Base-by-base conservation (phyloP, 64 coral and sea anemone species). In the Pocillopora damicornis region DNA sequence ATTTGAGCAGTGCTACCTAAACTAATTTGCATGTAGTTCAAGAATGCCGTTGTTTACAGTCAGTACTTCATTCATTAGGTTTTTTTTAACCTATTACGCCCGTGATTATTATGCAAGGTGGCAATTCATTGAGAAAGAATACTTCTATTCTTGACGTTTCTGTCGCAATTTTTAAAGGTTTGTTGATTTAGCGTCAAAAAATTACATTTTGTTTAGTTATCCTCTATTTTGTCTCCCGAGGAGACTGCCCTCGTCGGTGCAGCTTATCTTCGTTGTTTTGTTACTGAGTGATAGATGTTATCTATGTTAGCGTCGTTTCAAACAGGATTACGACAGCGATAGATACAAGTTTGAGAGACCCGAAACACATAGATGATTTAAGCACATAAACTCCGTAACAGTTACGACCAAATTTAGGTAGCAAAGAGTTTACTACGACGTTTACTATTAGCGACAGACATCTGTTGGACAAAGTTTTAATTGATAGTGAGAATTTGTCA, bases 221-320 rank as follows among this genome's bases (percentile, higher is more conserved):
- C 42, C 42, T 71, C 9, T 71, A 20, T 26, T 71, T 30, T 71
- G n/a, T 71, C 67, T n/a, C 67, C 67, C 67, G n/a, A 71, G 9
- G 0, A 71, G 67, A 4, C 22, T 25, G n/a, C 6, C 67, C 10
- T 81, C 59, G 22, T 22, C 12, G 61, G n/a, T 5, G n/a, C 25
- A 81, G 37, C 79, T 81, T 35, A 62, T 73, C 69, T 22, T 73
- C 18, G 23, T 81, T 60, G n/a, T 23, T 81, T 59, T n/a, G 35
- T 20, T 22, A 63, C 36, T 72, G n/a, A 38, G 13, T 16, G 61
- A 65, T 35, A 17, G 34, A 83, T 34, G 63, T 73, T 71, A 38
- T 85, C 64, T 72, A 38, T 15, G 17, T 22, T 56, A 72, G 62
- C 58, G 34, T 66, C 80, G n/a, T 72, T 85, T 73, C 81, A 72